Evolutionary conservation across 2,888 invertebrate species (phyloP).

Genomic region (Yponomeuta malinellus): DNA sequence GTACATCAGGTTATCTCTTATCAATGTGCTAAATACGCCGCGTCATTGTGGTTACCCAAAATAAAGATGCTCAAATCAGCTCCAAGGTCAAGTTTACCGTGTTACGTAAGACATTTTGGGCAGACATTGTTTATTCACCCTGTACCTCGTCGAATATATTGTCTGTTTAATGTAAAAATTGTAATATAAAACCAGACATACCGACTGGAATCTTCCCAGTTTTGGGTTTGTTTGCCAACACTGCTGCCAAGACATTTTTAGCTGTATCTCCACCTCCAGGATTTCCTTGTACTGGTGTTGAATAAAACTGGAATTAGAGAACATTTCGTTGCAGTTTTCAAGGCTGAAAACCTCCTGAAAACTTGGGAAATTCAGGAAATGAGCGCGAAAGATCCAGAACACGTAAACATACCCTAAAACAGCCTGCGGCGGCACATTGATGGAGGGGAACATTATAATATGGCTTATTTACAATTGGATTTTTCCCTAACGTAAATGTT

Average conservation of each 20-base stretch:
- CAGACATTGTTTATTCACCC: neutral
- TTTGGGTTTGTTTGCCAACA: constrained; percentile 68
- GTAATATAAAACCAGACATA: constrained; percentile 33
- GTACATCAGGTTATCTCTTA: neutral
- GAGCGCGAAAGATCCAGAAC: constrained; percentile 1
- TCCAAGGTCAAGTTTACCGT: constrained; percentile 16
- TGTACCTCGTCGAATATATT: neutral
- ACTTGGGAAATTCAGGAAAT: constrained; percentile 17
- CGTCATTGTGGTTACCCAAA: no score
- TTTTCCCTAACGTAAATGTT: constrained; percentile 34
- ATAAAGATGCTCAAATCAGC: no score
- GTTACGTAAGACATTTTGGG: neutral
- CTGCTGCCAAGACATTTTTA: constrained; percentile 70
- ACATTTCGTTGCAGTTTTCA: constrained; percentile 11
- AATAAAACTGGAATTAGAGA: constrained; percentile 46
- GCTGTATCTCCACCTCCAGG: constrained; percentile 49
- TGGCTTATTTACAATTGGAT: constrained; percentile 46
- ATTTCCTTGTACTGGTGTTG: constrained; percentile 40
- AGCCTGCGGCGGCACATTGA: constrained; percentile 52
- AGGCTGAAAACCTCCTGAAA: constrained; percentile 9
- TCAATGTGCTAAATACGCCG: constrained; percentile 15
- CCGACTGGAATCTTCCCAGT: constrained; percentile 70
- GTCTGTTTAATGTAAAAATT: neutral
- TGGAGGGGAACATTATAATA: constrained; percentile 45
- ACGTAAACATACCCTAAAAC: constrained; percentile 47